Conservation (phyloP, 2,113 vertebrate genomes). For the cattle (Bos taurus) region ARS-UCD2.0 NC_037331.1:87120001-87120500, state of each 20-base stretch:
- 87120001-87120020: background rate
- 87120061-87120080: background rate
- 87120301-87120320: background rate
- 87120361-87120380: background rate
- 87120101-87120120: background rate
- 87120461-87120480: background rate
- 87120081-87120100: background rate
- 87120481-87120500: background rate
- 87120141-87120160: background rate
- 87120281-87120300: background rate
- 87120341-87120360: background rate
- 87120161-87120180: background rate
- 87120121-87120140: background rate
- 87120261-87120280: background rate
- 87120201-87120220: background rate
- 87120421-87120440: background rate
- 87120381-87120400: background rate
- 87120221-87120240: background rate
- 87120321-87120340: background rate
- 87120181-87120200: background rate
- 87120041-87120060: background rate
- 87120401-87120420: background rate
- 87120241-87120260: background rate
- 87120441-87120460: accelerated
- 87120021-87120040: background rate